Conservation (phyloP, 2,888 invertebrate species). For the Stenodema calcarata region DNA sequence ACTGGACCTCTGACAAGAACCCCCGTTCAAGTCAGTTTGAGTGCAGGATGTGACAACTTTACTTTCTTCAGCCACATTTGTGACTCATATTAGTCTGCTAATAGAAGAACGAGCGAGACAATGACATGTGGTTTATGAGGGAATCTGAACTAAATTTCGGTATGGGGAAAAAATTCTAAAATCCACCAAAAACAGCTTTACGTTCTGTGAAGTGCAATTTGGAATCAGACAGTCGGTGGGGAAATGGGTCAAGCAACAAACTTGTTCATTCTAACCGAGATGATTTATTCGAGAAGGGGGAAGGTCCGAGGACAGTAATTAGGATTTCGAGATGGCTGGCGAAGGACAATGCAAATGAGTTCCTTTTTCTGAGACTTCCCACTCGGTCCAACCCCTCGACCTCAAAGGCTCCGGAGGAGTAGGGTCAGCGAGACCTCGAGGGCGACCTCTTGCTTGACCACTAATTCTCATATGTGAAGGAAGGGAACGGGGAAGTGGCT, state of each 20-base stretch:
- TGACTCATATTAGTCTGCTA: too few relatives aligned
- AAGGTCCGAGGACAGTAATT: background rate
- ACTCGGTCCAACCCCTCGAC: background rate
- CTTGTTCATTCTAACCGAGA: background rate
- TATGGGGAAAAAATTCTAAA: too few relatives aligned
- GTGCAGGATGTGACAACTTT: too few relatives aligned
- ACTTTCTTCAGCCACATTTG: too few relatives aligned
- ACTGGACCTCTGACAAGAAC: too few relatives aligned
- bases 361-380: constrained; percentile 19
- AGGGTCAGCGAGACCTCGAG: background rate
- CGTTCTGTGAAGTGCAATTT: too few relatives aligned
- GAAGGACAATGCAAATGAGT: constrained; percentile 16
- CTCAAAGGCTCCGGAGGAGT: background rate
- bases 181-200: too few relatives aligned
- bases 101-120: too few relatives aligned
- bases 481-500: background rate
- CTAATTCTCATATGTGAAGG: constrained; percentile 26
- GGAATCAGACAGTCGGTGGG: too few relatives aligned
- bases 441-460: constrained; percentile 8
- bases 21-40: too few relatives aligned
- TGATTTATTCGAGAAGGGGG: background rate
- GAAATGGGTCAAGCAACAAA: constrained; percentile 6
- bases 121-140: too few relatives aligned
- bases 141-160: too few relatives aligned
- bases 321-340: constrained; percentile 13